Conservation (phyloP, 2,113 vertebrate species). For the Suricata suricatta region DNA sequence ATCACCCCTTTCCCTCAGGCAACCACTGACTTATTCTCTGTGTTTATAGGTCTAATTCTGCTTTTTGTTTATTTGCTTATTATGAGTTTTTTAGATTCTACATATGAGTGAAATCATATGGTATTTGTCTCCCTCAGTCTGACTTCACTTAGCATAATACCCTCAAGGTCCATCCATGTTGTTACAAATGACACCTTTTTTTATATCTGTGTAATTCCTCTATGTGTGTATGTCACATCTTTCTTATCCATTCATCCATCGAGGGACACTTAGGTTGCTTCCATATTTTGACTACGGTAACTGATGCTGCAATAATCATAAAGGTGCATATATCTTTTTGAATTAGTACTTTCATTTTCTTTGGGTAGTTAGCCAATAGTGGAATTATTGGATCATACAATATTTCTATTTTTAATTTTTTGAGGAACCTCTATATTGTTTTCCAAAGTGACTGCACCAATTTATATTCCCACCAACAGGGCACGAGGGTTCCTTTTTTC, state of each 20-base stretch:
- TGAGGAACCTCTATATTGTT: neutral
- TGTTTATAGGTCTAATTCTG: neutral
- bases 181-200: neutral
- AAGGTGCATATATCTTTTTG: neutral
- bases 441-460: neutral
- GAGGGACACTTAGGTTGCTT: neutral
- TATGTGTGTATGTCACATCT: neutral
- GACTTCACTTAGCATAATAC: neutral
- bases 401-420: neutral
- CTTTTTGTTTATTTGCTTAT: neutral
- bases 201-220: neutral
- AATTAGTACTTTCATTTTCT: neutral
- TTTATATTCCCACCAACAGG: neutral
- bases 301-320: neutral
- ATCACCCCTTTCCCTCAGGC: neutral
- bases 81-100: neutral
- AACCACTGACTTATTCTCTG: neutral
- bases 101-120: neutral
- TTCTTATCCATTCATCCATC: neutral
- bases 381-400: neutral
- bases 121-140: neutral
- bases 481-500: neutral
- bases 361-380: neutral
- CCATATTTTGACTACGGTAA: neutral
- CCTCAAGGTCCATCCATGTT: neutral